phyloP scores from a whole-genome alignment of 23 tunicate species.

The Ascidia mentula region DNA sequence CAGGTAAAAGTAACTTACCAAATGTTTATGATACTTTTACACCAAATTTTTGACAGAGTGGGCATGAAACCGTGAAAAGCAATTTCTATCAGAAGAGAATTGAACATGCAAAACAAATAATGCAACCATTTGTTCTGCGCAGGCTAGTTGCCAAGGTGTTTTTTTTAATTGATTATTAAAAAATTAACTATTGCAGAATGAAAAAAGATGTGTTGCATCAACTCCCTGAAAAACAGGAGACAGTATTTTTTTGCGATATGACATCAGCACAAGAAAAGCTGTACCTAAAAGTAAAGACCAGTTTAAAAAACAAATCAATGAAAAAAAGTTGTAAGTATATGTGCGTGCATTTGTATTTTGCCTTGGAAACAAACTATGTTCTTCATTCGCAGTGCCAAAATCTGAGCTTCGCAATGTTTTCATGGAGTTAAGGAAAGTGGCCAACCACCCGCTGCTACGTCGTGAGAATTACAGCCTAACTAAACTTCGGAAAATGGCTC shows the following conservation, averaged over 20 bases:
- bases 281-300: slow-evolving; percentile 69
- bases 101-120: slow-evolving; percentile 74
- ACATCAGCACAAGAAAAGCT: slow-evolving; percentile 43
- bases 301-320: slow-evolving; percentile 31
- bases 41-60: background rate
- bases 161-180: background rate
- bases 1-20: background rate
- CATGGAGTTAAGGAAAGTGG: slow-evolving; percentile 90
- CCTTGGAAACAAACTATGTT: no score
- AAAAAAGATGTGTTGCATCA: slow-evolving; percentile 88
- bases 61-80: slow-evolving; percentile 9
- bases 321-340: slow-evolving; percentile 25
- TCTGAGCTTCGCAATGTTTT: slow-evolving; percentile 72
- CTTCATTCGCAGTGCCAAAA: slow-evolving; percentile 35
- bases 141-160: slow-evolving; percentile 14
- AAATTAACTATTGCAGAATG: slow-evolving; percentile 39
- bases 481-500: slow-evolving; percentile 73
- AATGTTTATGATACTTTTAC: background rate
- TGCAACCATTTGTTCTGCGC: slow-evolving; percentile 98
- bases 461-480: slow-evolving; percentile 53
- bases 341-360: no score
- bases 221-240: slow-evolving; percentile 68
- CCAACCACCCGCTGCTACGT: slow-evolving; percentile 89
- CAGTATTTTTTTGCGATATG: slow-evolving; percentile 41
- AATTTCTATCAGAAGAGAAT: slow-evolving; percentile 43